Base-by-base conservation (phyloP, 2,797 vertebrate genomes). In the Brachyalestes nurse region DNA sequence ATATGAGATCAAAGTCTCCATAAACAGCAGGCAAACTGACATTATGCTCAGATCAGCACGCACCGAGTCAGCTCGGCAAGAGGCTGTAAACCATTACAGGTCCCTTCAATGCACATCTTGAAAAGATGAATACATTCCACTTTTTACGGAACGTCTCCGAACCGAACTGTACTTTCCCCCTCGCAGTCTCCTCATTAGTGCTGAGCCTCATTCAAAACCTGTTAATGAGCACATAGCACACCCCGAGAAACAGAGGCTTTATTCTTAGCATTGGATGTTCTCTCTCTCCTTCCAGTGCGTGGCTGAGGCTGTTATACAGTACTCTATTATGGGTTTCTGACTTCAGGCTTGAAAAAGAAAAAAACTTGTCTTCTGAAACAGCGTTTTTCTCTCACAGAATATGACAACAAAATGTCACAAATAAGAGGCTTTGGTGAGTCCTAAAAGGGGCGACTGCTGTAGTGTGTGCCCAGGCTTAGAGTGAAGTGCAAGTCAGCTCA, bases 401-500 rank as follows among this genome's bases (percentile, higher is more conserved):
- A 10, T 79, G 74, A 79, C 87, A 86, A 82, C 78, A 86, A 42
- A 82, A 73, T 75, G 34, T 82, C 72, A 84, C 62, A 82, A 82
- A 86, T 83, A 71, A 85, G 79, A 57, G 1, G 45, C 45, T 62
- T 16, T 49, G 23, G n/a, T 10, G 16, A 62, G 25, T 85, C 79
- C 84, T 74, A 49, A 72, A 73, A 85, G 21, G 71, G 58, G 61
- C 90, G 88, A 91, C 90, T 90, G 87, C 87, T 81, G 84, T 62
- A 66, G 86, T 89, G 90, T 86, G 62, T 89, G 86, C 75, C 87
- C 89, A 86, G 66, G 40, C n/a, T 45, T 21, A 81, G 42, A 62
- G 85, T 87, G 28, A 84, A 57, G 45, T 67, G 80, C 83, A 28
- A 86, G 82, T 64, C 84, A 81, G 78, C 7, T 16, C 28, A 0